Evolutionary conservation across 1,140 invertebrate genomes (phyloP).

Genomic region (Scaptomyza montana): DNA sequence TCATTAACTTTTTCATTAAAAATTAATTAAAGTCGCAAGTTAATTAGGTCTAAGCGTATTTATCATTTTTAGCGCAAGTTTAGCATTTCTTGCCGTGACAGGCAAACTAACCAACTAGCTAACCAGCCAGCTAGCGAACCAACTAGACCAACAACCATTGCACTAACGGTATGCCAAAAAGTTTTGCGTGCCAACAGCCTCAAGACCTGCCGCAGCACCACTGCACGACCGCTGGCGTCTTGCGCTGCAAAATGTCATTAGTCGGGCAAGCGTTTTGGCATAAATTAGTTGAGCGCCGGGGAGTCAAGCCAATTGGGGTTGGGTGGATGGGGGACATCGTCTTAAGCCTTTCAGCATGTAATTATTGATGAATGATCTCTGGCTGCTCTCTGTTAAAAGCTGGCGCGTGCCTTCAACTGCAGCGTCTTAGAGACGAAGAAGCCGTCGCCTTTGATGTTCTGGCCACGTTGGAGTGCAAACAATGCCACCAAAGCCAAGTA

Average conservation of each 20-base stretch:
- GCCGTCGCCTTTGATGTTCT: conserved; percentile 61
- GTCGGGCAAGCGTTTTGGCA: conserved; percentile 73
- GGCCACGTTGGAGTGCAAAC: conserved; percentile 37
- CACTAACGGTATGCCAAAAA: conserved; percentile 69
- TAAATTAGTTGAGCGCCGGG: conserved; percentile 70
- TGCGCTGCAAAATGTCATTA: conserved; percentile 78
- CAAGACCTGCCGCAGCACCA: conserved; percentile 4
- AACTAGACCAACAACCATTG: conserved; percentile 28
- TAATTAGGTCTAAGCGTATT: conserved; percentile 83
- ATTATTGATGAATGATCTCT: conserved; percentile 81
- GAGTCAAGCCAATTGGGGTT: neutral
- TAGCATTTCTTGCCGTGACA: conserved; percentile 61
- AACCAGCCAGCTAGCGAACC: conserved; percentile 1
- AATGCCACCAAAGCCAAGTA: conserved; percentile 34
- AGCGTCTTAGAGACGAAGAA: conserved; percentile 10
- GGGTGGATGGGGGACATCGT: conserved; percentile 48
- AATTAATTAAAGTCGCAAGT: conserved; percentile 82
- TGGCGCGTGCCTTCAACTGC: conserved; percentile 50
- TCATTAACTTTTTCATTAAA: conserved; percentile 82
- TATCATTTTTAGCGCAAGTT: conserved; percentile 78
- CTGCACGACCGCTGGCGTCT: conserved; percentile 34
- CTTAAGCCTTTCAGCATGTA: conserved; percentile 71
- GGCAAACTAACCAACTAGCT: conserved; percentile 27
- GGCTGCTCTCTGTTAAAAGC: conserved; percentile 36
- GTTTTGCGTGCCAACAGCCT: conserved; percentile 52